Conservation (phyloP, 2,888 invertebrate species). For the Lycophotia porphyrea region DNA sequence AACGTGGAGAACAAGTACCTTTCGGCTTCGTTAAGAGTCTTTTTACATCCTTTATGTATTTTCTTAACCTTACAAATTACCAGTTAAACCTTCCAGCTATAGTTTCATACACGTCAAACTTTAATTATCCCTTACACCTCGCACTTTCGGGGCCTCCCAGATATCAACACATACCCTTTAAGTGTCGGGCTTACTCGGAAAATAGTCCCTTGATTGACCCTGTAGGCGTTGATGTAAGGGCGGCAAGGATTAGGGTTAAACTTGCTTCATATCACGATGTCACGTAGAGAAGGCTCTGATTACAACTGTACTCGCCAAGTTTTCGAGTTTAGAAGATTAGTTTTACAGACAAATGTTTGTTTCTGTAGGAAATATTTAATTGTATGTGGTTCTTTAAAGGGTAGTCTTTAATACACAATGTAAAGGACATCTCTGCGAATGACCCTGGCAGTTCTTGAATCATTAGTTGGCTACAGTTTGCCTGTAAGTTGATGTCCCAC, state of each 20-base stretch:
- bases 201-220: conserved; percentile 36
- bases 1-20: no score
- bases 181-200: conserved; percentile 8
- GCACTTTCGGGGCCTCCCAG: background rate
- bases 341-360: background rate
- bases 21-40: no score
- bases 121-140: background rate
- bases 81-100: background rate
- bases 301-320: conserved; percentile 30
- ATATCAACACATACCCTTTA: conserved; percentile 32
- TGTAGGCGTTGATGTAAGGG: conserved; percentile 29
- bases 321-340: conserved; percentile 20
- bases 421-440: background rate
- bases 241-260: conserved; percentile 21
- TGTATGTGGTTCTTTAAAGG: background rate
- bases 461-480: background rate
- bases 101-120: conserved; percentile 11
- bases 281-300: conserved; percentile 22
- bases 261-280: conserved; percentile 40
- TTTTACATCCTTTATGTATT: no score
- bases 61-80: background rate
- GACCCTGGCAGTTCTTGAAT: background rate
- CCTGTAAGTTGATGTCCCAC: background rate
- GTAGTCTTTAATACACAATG: background rate
- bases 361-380: background rate